Percentiles rank a stretch among this genome's conserved stretches.
Conservation (phyloP, 2,888 invertebrate species). For the Spicauda simplicius region DNA sequence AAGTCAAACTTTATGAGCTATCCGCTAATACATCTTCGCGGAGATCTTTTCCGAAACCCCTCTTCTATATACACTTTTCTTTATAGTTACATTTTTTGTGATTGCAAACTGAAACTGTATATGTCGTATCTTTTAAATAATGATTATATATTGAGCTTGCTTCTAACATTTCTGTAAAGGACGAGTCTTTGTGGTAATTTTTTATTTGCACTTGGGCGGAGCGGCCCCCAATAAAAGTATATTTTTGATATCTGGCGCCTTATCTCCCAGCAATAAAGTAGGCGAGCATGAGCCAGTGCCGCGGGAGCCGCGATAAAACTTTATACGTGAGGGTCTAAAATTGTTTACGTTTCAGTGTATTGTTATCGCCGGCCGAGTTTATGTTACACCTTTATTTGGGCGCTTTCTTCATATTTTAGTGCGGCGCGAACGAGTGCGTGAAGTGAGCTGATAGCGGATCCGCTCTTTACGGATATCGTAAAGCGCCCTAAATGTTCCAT, state of each 20-base stretch:
- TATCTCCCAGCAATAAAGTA: slow-evolving; percentile 31
- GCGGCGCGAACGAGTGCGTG: slow-evolving; percentile 34
- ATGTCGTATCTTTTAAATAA: not conserved
- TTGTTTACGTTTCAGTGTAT: slow-evolving; percentile 35
- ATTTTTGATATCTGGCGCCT: slow-evolving; percentile 28
- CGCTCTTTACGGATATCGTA: slow-evolving; percentile 25
- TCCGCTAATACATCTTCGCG: slow-evolving; percentile 42
- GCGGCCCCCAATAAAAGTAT: slow-evolving; percentile 9
- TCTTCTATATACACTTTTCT: not conserved
- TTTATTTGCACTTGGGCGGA: slow-evolving; percentile 14
- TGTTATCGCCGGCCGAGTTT: slow-evolving; percentile 32
- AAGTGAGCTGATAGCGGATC: slow-evolving; percentile 31
- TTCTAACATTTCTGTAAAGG: not conserved
- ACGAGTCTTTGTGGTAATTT: not conserved
- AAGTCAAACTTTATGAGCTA: slow-evolving; percentile 71
- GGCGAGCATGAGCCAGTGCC: slow-evolving; percentile 12
- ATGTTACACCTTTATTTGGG: slow-evolving; percentile 33
- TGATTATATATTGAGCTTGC: not conserved
- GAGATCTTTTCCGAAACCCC: slow-evolving; percentile 8
- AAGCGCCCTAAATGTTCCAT: slow-evolving; percentile 25
- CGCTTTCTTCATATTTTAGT: slow-evolving; percentile 37
- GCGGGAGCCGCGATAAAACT: slow-evolving; percentile 31
- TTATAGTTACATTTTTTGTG: not conserved
- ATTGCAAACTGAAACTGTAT: not conserved
- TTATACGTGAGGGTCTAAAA: slow-evolving; percentile 35